Percentiles rank a stretch among this genome's conserved stretches.
Evolutionary conservation across 2,888 invertebrate genomes (phyloP).

Genomic region (Congeria kusceri): DNA sequence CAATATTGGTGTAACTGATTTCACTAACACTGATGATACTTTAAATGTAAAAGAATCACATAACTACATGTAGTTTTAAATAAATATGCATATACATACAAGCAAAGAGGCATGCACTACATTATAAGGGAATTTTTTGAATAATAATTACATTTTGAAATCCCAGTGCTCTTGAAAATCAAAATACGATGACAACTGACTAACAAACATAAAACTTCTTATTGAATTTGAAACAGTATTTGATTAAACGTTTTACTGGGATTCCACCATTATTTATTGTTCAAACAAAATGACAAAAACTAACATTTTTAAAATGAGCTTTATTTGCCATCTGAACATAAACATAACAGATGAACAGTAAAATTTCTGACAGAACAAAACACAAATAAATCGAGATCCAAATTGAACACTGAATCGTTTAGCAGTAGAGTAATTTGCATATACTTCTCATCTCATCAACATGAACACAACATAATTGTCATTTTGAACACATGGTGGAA

Average conservation of each 20-base stretch:
- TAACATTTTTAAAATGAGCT: not conserved
- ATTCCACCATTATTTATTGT: slow-evolving; percentile 2
- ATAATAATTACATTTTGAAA: not conserved
- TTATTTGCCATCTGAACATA: not conserved
- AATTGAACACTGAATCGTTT: not conserved
- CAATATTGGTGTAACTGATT: too few species aligned
- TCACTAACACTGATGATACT: too few species aligned
- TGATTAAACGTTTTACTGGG: not conserved
- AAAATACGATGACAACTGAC: not conserved
- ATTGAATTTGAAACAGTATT: not conserved
- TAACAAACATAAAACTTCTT: not conserved
- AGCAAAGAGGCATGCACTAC: too few species aligned
- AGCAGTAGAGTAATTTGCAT: not conserved
- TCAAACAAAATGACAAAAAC: not conserved
- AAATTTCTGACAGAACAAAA: too few species aligned
- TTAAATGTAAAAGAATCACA: too few species aligned
- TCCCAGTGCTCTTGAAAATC: not conserved
- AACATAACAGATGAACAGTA: too few species aligned
- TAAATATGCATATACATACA: too few species aligned
- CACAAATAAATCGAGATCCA: too few species aligned
- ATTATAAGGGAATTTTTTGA: too few species aligned
- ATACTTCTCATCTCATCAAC: not conserved
- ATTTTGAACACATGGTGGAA: slow-evolving; percentile 36
- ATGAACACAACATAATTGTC: slow-evolving; percentile 14
- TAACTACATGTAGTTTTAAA: too few species aligned